Evolutionary conservation across 2,113 vertebrate genomes (phyloP).

Genomic region (Anoura caudifer): DNA sequence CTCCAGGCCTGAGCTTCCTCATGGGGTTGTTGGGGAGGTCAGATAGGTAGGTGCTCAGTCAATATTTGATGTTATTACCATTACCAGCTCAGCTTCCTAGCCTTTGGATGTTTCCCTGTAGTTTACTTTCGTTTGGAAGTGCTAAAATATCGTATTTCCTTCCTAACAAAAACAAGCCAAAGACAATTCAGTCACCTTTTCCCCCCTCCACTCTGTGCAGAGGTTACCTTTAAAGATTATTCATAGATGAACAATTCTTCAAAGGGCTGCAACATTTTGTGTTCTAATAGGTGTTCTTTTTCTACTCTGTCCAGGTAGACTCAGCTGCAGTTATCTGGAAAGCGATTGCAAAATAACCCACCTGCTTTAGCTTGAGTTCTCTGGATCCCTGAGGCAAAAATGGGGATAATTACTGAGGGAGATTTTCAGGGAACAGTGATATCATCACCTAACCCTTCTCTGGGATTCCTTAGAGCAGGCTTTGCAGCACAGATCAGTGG

Average conservation of each 20-base stretch:
- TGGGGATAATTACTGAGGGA: constrained; percentile 1
- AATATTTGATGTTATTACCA: background rate
- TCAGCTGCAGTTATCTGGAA: constrained; percentile 29
- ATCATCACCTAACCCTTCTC: background rate
- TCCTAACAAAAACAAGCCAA: background rate
- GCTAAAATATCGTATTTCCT: background rate
- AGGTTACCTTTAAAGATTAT: background rate
- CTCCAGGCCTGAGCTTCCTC: background rate
- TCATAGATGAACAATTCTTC: constrained; percentile 20
- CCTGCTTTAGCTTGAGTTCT: background rate
- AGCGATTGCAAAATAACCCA: constrained; percentile 35
- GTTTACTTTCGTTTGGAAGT: constrained; percentile 38
- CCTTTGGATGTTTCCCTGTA: background rate
- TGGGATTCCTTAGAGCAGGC: background rate
- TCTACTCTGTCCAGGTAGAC: background rate
- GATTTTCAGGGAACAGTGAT: background rate
- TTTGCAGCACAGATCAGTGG: background rate
- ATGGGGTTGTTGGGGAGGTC: background rate
- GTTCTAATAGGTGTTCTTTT: background rate
- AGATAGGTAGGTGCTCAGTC: background rate
- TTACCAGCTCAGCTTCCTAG: background rate
- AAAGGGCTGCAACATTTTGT: background rate
- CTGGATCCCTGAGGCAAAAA: constrained; percentile 38
- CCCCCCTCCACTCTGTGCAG: background rate
- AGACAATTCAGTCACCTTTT: background rate